These are phyloP conservation scores for Aleadryas rufinucha DNA, from an alignment of 2,113 vertebrate species.

Conservation along the genomic window DNA sequence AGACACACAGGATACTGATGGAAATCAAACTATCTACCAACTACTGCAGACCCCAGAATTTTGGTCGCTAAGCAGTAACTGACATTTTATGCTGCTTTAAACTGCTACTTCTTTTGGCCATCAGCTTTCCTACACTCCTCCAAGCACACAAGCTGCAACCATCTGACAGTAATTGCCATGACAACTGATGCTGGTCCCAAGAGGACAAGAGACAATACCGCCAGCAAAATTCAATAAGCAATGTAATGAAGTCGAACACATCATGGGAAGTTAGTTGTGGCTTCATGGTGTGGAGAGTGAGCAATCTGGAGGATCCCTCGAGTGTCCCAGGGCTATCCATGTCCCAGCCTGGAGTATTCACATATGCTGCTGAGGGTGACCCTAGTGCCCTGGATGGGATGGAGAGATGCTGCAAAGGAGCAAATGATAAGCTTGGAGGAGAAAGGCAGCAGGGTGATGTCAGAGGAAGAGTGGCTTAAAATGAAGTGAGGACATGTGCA, in stretches of 20 bases:
- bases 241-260: not conserved
- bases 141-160: not conserved
- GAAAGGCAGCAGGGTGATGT: not conserved
- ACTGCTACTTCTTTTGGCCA: not conserved
- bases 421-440: not conserved
- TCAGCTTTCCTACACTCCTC: not conserved
- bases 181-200: not conserved
- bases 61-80: not conserved
- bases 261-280: not conserved
- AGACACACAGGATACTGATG: not conserved
- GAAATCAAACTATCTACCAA: not conserved
- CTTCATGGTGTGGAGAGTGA: not conserved
- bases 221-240: constrained; percentile 15
- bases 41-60: not conserved
- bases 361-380: not conserved
- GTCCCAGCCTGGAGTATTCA: not conserved
- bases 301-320: not conserved
- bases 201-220: not conserved
- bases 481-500: not conserved
- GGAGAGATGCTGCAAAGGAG: not conserved
- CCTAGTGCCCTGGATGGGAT: not conserved
- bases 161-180: constrained; percentile 11
- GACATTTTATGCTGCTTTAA: not conserved
- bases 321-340: not conserved
- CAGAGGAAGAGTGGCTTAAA: not conserved